Evolutionary conservation across 2,888 invertebrate species (phyloP).

Genomic region (Molanna angustata): DNA sequence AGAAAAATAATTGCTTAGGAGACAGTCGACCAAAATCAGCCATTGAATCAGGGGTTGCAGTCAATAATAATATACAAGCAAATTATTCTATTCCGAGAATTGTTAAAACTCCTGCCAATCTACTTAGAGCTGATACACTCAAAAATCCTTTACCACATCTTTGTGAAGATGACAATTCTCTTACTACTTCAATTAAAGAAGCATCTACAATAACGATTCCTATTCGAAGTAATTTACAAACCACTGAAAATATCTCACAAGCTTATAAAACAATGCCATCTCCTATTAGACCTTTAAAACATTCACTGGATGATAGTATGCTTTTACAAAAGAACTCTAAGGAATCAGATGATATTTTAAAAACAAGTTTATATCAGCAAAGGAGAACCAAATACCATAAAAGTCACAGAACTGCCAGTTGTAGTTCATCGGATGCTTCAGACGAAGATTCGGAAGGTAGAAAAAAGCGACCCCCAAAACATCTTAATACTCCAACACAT

Average conservation of each 20-base stretch:
- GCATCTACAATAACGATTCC: constrained; percentile 56
- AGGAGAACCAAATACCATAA: constrained; percentile 68
- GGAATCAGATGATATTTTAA: constrained; percentile 36
- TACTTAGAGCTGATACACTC: constrained; percentile 12
- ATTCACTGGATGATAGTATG: constrained; percentile 52
- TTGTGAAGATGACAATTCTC: constrained; percentile 25
- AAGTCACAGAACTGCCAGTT: constrained; percentile 73
- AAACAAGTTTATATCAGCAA: constrained; percentile 50
- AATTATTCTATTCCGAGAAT: constrained; percentile 25
- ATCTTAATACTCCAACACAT: constrained; percentile 56
- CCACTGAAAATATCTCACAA: constrained; percentile 40
- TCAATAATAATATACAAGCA: constrained; percentile 26
- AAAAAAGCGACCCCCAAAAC: constrained; percentile 76
- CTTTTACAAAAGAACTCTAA: constrained; percentile 24
- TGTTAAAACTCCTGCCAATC: constrained; percentile 22
- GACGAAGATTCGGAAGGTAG: constrained; percentile 84
- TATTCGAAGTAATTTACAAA: constrained; percentile 42
- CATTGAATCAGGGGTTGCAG: constrained; percentile 35
- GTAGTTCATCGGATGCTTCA: constrained; percentile 92
- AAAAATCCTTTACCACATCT: constrained; percentile 23
- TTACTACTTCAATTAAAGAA: constrained; percentile 42
- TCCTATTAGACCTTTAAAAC: constrained; percentile 44
- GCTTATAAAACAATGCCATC: constrained; percentile 61
- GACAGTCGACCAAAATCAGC: constrained; percentile 39
- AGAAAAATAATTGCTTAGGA: constrained; percentile 34